Evolutionary conservation across 2,113 vertebrate species (phyloP).

Genomic region (Phrynocephalus versicolor): DNA sequence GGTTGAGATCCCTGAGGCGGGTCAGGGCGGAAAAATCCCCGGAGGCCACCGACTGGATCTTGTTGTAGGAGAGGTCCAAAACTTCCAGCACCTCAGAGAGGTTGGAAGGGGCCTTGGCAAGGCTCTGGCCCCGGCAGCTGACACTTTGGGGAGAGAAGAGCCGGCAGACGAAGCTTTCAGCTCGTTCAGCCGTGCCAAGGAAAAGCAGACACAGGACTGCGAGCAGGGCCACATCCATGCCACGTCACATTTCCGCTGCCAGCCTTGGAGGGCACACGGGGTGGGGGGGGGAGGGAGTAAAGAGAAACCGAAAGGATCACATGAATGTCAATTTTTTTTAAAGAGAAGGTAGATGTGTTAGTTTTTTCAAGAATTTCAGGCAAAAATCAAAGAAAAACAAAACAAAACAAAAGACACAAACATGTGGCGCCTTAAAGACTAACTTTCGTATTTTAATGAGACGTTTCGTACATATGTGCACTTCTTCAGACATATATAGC

Average conservation of each 20-base stretch:
- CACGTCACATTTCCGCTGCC: background rate
- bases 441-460: no score
- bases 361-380: no score
- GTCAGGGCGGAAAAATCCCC: constrained; percentile 66
- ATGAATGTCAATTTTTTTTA: no score
- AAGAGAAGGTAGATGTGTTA: no score
- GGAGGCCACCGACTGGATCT: constrained; percentile 57
- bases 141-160: background rate
- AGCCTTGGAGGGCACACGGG: background rate
- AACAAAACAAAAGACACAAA: no score
- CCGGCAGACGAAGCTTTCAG: background rate
- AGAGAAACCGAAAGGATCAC: background rate
- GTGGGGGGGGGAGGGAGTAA: no score
- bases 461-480: no score
- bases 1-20: constrained; percentile 63
- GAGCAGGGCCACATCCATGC: background rate
- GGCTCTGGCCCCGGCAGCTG: constrained; percentile 72
- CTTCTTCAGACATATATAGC: no score
- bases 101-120: constrained; percentile 66
- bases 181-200: rapidly evolving
- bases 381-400: no score
- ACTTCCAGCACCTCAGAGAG: constrained; percentile 68
- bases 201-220: background rate
- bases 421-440: no score
- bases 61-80: constrained; percentile 83